Percentiles rank a stretch among this genome's conserved stretches.
These are phyloP conservation scores for Phorcus lineatus DNA, from an alignment of 2,888 invertebrate species.

Conservation along the genomic window DNA sequence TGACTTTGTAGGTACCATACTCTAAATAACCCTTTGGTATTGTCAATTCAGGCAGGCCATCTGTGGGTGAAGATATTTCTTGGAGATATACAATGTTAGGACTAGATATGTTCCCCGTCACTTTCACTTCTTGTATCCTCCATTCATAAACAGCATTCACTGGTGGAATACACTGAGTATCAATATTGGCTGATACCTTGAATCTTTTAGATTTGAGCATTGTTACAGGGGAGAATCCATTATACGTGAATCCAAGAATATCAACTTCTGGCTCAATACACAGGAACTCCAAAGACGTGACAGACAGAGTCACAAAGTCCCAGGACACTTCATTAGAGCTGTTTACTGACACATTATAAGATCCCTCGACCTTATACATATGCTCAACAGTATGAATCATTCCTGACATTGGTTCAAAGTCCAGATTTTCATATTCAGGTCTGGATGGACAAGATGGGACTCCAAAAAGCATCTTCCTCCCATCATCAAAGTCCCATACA, in stretches of 20 bases:
- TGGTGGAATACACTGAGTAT: conserved; percentile 37
- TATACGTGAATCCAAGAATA: conserved; percentile 36
- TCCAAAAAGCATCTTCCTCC: conserved; percentile 27
- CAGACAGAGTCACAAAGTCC: conserved; percentile 6
- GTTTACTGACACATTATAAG: conserved; percentile 30
- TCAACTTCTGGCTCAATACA: conserved; percentile 38
- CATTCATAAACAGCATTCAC: conserved; percentile 32
- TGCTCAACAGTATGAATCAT: conserved; percentile 15
- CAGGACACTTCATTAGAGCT: conserved; percentile 32
- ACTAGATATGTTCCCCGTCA: neutral
- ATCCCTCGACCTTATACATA: conserved; percentile 8
- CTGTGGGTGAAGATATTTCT: neutral
- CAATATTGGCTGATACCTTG: conserved; percentile 27
- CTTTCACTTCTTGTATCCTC: conserved; percentile 20
- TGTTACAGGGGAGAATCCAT: conserved; percentile 22
- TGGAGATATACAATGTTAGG: neutral
- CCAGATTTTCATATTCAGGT: conserved; percentile 18
- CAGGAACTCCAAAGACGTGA: conserved; percentile 22
- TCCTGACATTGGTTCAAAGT: conserved; percentile 1
- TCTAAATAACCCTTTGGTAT: conserved; percentile 24
- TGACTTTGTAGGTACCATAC: conserved; percentile 34
- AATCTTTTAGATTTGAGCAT: conserved; percentile 25
- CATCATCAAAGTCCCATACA: conserved; percentile 37
- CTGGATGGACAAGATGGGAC: conserved; percentile 23
- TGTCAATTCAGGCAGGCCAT: conserved; percentile 30